Evolutionary conservation across 2,113 vertebrate genomes (phyloP).

Genomic region (Centrocercus urophasianus): DNA sequence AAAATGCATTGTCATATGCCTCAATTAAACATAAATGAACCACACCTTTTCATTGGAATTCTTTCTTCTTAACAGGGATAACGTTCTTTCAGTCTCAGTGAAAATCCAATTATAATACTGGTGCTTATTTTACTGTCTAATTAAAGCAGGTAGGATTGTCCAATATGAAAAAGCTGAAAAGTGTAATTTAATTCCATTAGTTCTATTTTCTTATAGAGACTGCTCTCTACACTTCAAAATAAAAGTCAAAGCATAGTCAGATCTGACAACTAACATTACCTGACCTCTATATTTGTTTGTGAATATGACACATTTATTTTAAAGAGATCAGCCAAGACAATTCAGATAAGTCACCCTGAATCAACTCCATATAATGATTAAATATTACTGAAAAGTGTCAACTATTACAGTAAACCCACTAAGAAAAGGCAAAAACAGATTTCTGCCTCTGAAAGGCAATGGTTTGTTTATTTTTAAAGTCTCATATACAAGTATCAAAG

Average conservation of each 20-base stretch:
- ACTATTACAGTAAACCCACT: background rate
- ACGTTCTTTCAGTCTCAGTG: background rate
- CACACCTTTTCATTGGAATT: background rate
- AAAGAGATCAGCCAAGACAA: background rate
- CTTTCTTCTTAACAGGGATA: background rate
- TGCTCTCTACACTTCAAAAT: background rate
- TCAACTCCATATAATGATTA: constrained; percentile 14
- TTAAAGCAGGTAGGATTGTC: constrained; percentile 9
- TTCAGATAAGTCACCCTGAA: constrained; percentile 9
- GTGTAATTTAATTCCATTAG: constrained; percentile 31
- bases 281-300: constrained; percentile 46
- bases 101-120: background rate
- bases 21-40: background rate
- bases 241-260: constrained; percentile 9
- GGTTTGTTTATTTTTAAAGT: background rate
- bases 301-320: constrained; percentile 35
- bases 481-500: background rate
- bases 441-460: background rate
- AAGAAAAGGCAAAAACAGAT: constrained; percentile 44
- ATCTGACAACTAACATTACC: constrained; percentile 22
- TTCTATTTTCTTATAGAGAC: background rate
- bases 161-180: background rate
- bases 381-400: constrained; percentile 36
- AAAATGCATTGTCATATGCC: background rate
- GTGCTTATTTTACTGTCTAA: constrained; percentile 42